Evolutionary conservation across 2,888 invertebrate genomes (phyloP).

Genomic region (Aleiodes alternator): DNA sequence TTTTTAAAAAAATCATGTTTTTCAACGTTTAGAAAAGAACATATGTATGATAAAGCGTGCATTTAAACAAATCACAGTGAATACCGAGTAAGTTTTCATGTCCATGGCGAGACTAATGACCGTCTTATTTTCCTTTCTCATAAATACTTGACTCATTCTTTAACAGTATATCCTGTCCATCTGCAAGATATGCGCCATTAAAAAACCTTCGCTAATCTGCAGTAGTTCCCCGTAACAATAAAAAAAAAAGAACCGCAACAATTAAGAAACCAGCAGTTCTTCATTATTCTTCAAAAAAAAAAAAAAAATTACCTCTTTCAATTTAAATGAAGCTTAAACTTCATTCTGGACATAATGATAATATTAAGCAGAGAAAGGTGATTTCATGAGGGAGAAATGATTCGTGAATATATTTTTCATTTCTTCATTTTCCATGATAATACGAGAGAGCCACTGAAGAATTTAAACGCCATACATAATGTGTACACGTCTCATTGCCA

Average conservation of each 20-base stretch:
- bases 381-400: not conserved
- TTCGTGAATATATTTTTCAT: not conserved
- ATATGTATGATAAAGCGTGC: slow-evolving; percentile 19
- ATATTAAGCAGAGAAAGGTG: slow-evolving; percentile 5
- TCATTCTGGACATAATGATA: not conserved
- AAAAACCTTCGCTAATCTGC: slow-evolving; percentile 5
- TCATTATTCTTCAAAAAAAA: too few species aligned
- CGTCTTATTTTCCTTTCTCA: slow-evolving; percentile 27
- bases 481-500: not conserved
- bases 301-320: too few species aligned
- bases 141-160: slow-evolving; percentile 25
- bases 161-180: slow-evolving; percentile 13
- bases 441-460: not conserved
- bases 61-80: slow-evolving; percentile 28
- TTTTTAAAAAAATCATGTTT: too few species aligned
- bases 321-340: too few species aligned
- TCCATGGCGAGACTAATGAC: slow-evolving; percentile 31
- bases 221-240: not conserved
- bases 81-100: slow-evolving; percentile 22
- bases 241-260: not conserved
- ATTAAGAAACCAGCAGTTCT: too few species aligned
- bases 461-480: slow-evolving; percentile 7
- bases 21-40: not conserved
- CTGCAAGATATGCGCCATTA: slow-evolving; percentile 8
- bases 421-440: not conserved